Evolutionary conservation across 2,113 vertebrate genomes (phyloP), one percentile per base, ranked within the genome.

Genomic region (Abramis brama): DNA sequence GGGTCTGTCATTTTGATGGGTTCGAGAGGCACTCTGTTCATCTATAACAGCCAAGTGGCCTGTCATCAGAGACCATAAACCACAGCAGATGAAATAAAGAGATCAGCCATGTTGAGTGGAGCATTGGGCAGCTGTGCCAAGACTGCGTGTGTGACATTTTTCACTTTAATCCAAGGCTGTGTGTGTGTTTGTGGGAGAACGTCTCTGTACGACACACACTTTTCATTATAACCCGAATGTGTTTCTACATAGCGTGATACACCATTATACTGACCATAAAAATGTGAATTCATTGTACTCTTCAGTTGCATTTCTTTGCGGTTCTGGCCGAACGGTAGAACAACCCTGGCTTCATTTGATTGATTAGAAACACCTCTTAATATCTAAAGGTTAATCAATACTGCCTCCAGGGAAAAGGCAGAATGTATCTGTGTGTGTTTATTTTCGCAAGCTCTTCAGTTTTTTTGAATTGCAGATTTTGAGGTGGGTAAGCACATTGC

Each of bases 1-100:
- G 90, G 89, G 83, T 94, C 92, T 91, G 91, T 95, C 92, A 92
- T 91, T 84, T 85, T 92, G 93, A 94, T 91, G 87, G 89, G 86
- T 89, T 36, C 68, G 85, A 89, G 89, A 90, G 23, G 89, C 62
- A 84, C 87, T 87, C 86, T 74, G 88, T 85, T 89, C 83, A 93
- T 94, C 92, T 89, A 91, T 94, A 93, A 93, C 89, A 60, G 86
- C 90, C 87, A 84, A 93, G 92, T 43, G 87, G 89, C 88, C 93
- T 92, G 94, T 88, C 94, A 92, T 90, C 89, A 86, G 86, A 89
- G 83, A 85, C 86, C 70, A 85, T 94, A 92, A 94, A 94, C 88
- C 92, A 90, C 88, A 82, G 19, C 84, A 88, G 91, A 93, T 76
- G 62, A 92, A 93, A 92, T 91, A 86, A 92, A 91, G 90, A 92